Base-by-base conservation (phyloP, 2,888 invertebrate species). In the Eledona agricola region DNA sequence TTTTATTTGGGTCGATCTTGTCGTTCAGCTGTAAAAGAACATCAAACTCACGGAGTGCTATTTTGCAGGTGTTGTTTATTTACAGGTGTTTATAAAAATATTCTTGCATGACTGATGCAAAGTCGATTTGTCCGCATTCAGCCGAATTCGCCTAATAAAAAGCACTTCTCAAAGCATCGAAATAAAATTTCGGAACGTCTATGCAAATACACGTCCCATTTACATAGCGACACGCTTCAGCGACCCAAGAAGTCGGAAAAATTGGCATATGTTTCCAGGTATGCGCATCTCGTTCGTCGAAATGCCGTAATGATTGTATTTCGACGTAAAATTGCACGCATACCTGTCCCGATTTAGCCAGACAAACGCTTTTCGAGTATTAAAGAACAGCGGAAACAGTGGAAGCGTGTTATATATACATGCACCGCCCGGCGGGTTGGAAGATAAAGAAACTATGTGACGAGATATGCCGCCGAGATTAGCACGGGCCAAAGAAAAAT, bases 401-500 rank as follows among this genome's bases (percentile, higher is more conserved):
- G 9, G 16, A 17, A 19, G 17, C 10, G 31, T 42, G 42, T 31
- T 31, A 42, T 42, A 42, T 28, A 28, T 40, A 28, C 19, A 9
- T 28, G n/a, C 28, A 19, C 13, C 20, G 2, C 10, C 23, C 23
- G 20, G 23, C 13, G 11, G 16, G 12, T 16, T 23, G 26, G 17
- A 15, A 45, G 34, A 45, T 45, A 45, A n/a, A 45, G 45, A 34
- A 15, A 34, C 13, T 7, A 32, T 34, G 25, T 34, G 45, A 34
- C 7, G 12, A 42, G 29, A 45, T 34, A 45, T 9, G 25, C 12
- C 15, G 34, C 16, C 34, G 34, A 34, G 47, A 53, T 53, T 40
- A 53, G 53, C 31, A 29, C 20, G 28, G 47, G 28, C 40, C 20
- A 49, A 51, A 52, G 54, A 55, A 51, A 57, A 59, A 57, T 57